Conservation (phyloP, 64 coral and sea anemone genomes). For the Astreopora myriophthalma region DNA sequence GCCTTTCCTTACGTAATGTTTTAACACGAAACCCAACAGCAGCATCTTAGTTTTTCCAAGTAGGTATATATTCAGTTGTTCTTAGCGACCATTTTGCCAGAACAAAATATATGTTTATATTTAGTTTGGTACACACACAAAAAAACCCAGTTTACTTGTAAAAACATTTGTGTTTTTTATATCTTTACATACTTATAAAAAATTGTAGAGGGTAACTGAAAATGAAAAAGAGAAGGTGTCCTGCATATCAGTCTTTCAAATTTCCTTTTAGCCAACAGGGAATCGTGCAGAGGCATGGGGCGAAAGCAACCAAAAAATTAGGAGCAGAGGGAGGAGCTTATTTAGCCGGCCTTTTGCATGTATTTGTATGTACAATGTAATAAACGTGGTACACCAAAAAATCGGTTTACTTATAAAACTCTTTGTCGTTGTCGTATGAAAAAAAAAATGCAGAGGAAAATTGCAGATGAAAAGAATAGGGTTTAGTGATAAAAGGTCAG, state of each 20-base stretch:
- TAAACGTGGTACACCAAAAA: background rate
- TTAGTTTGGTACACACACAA: background rate
- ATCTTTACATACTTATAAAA: background rate
- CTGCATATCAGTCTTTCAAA: conserved; percentile 39
- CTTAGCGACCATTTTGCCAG: background rate
- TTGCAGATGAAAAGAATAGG: background rate
- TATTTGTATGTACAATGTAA: conserved; percentile 6
- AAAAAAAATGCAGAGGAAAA: background rate
- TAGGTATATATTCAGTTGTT: background rate
- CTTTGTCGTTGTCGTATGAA: background rate
- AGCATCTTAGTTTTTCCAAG: background rate
- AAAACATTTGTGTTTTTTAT: background rate
- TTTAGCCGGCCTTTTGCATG: conserved; percentile 10
- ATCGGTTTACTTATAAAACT: conserved; percentile 1
- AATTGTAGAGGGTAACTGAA: background rate
- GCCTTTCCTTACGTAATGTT: no score
- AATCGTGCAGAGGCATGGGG: conserved; percentile 23
- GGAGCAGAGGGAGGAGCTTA: conserved; percentile 14
- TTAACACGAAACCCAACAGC: background rate
- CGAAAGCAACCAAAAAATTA: conserved; percentile 12
- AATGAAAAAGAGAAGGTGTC: conserved; percentile 41
- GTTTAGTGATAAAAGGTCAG: conserved; percentile 11
- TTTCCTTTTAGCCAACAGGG: conserved; percentile 31
- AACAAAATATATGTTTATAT: background rate
- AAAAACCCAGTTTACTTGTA: background rate